Percentiles rank a stretch among this genome's conserved stretches.
phyloP scores from a whole-genome alignment of 30 jellyfish, hydroid and myxozoan species.

The Nemopilema nomurai region DNA sequence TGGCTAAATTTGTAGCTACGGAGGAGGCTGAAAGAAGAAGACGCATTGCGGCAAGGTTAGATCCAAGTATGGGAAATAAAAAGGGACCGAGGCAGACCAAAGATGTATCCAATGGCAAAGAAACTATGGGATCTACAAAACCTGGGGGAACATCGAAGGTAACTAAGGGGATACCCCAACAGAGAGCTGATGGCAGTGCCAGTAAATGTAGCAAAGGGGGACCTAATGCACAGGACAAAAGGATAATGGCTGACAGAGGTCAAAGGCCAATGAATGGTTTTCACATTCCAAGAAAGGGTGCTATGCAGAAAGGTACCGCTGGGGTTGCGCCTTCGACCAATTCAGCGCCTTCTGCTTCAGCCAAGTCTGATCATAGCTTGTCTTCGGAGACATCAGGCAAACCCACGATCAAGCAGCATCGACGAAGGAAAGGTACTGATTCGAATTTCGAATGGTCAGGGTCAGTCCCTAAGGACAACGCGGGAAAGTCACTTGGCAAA shows the following conservation, averaged over 20 bases:
- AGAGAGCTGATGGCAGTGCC: too few species aligned
- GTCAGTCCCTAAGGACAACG: background rate
- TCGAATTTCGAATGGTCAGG: conserved; percentile 66
- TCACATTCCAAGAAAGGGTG: conserved; percentile 18
- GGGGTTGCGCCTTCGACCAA: background rate
- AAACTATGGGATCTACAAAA: background rate
- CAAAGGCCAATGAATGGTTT: background rate
- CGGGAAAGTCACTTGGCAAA: background rate
- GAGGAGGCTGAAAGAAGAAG: conserved; percentile 73
- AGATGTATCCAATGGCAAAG: background rate
- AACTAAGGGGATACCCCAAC: background rate
- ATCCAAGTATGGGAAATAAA: conserved; percentile 43
- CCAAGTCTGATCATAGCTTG: background rate
- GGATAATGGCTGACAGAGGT: background rate
- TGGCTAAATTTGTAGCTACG: conserved; percentile 44
- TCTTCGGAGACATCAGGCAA: background rate
- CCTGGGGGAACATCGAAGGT: background rate
- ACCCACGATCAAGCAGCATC: conserved; percentile 13
- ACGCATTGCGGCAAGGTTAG: conserved; percentile 70
- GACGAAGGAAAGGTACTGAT: conserved; percentile 29
- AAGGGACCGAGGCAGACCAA: background rate
- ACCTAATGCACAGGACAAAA: too few species aligned
- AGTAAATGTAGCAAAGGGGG: too few species aligned
- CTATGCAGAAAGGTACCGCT: background rate
- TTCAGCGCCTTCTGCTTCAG: background rate